Evolutionary conservation across 2,888 invertebrate species (phyloP), one percentile per base, ranked within the genome.

Genomic region (Diploptera punctata): DNA sequence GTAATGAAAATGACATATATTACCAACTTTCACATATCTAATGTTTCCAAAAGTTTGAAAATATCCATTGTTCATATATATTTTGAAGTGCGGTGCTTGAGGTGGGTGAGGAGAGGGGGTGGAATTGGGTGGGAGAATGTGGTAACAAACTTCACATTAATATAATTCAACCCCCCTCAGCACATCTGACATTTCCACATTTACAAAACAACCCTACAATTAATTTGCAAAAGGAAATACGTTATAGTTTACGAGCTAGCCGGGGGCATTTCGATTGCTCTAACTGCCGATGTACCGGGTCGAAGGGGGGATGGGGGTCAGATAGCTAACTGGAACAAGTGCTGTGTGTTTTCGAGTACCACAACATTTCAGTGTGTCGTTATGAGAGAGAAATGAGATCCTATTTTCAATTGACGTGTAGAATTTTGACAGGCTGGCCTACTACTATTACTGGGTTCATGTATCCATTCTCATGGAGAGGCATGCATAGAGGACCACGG

Each of bases 391-490:
- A 60, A 24, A 29, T 29, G 31, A 16, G 33, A 65, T 65, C 65
- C 65, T 65, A 65, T 65, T 65, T 47, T 65, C 65, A 65, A 65
- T 65, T 65, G 65, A 65, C 47, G 65, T 65, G 65, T 65, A 65
- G 47, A 65, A 65, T 65, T 65, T 65, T 65, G 65, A 65, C 65
- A 65, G 65, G 65, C 16, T 60, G 4, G 24, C 44, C 9, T n/a
- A n/a, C 13, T 47, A 44, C 47, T 43, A 18, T 43, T 65, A 65
- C 65, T 44, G 16, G 65, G 26, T 65, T 65, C 65, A 65, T 65
- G 65, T 65, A 65, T 19, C 65, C 65, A 65, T 44, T 65, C 65
- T 47, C 43, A 44, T 65, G 26, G 47, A 65, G 65, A 65, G 65
- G 65, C 7, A 33, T 24, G 54, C 54, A 54, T 29, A 65, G 9